Evolutionary conservation across 2,797 vertebrate species (phyloP), one percentile per base, ranked within the genome.

Genomic region (Darevskia nairensis): DNA sequence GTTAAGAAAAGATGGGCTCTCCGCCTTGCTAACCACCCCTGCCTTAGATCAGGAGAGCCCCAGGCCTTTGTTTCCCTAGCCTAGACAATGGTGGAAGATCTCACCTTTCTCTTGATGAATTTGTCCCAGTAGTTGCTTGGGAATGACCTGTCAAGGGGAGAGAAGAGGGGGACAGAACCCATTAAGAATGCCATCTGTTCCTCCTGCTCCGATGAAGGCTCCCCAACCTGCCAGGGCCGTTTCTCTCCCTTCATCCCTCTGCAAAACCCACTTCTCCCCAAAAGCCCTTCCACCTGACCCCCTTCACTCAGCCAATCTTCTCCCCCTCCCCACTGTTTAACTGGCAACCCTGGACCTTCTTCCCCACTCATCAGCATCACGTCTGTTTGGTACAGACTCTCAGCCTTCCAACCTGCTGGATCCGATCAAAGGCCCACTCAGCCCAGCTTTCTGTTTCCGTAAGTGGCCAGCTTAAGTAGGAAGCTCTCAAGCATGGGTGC

Each of bases 81-180:
- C 44, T 2, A 32, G 35, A 39, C 7, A 29, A 6, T 1, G 10
- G 41, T 8, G 13, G 32, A 39, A 41, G 39, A 50, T 23, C 97
- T 96, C 92, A 98, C 98, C 98, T 99, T 99, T 94, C 98, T 97
- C 91, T 99, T 99, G 84, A 99, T 98, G 96, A 99, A 99, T 96
- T 99, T 99, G 97, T 99, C 98, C 98, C 98, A 99, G 96, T 99
- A 99, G 91, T 99, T 99, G 96, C 98, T 98, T 1, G 98, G 98
- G 96, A 99, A 99, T 23, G 97, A 96, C 90, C 98, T 99, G 94
- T 74, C 89, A 80, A 80, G 4, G 91, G 46, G 78, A 23, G 88
- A 3, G 1, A 25, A 59, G 29, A 55, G 50, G n/a, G 1, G 1
- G 11, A 27, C 39, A 80, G 25, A 66, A 91, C 6, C 88, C 6